These are phyloP conservation scores for Cyanistes caeruleus DNA, from an alignment of 2,113 vertebrate species.

Conservation along the genomic window DNA sequence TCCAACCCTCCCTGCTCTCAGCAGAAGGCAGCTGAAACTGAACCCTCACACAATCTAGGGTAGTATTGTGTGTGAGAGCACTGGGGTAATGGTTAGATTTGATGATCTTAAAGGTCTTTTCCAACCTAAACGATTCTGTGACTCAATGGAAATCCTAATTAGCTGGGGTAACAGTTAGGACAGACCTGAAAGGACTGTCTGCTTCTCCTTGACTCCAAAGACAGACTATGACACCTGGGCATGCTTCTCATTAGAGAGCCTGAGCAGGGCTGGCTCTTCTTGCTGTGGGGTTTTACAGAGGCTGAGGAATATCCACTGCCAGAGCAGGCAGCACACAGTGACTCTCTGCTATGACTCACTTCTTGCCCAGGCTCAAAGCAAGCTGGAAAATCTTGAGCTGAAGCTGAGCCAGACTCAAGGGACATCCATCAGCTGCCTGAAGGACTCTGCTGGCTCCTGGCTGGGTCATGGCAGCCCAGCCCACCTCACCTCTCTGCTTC, in stretches of 20 bases:
- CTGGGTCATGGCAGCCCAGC: neutral
- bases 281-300: rapidly evolving
- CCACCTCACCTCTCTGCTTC: neutral
- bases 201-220: neutral
- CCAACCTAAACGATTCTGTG: neutral
- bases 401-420: neutral
- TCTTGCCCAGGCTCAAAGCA: neutral
- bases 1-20: neutral
- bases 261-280: neutral
- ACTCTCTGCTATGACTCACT: neutral
- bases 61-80: neutral
- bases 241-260: neutral
- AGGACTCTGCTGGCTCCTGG: too few species aligned
- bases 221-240: neutral
- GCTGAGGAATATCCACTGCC: neutral
- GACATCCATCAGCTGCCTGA: neutral
- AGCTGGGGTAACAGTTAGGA: neutral
- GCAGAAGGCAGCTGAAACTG: neutral
- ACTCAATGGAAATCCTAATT: neutral
- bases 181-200: neutral
- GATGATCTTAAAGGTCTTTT: neutral
- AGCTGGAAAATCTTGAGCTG: neutral
- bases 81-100: neutral
- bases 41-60: neutral
- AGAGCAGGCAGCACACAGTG: neutral